Evolutionary conservation across 2,797 vertebrate species (phyloP).

Genomic region (Acanthiza pusilla): DNA sequence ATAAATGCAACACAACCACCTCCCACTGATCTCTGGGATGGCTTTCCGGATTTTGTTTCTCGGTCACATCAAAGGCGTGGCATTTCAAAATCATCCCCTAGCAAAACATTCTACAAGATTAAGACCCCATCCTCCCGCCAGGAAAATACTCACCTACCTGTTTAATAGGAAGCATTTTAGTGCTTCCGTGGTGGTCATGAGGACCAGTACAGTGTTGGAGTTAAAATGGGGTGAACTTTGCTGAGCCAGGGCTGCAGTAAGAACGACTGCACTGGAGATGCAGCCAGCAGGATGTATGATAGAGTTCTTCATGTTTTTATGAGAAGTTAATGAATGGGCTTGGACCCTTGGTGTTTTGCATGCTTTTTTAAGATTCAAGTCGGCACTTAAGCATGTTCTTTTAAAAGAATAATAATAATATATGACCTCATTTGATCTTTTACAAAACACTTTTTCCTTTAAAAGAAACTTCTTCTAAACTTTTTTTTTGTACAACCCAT

Average conservation of each 20-base stretch:
- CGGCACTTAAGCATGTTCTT: slow-evolving; percentile 69
- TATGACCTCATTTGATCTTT: slow-evolving; percentile 72
- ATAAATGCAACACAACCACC: neutral
- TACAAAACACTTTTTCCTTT: slow-evolving; percentile 56
- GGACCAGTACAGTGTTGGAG: neutral
- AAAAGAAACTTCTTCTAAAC: neutral
- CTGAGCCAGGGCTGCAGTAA: slow-evolving; percentile 31
- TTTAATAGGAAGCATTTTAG: neutral
- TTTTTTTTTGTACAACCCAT: slow-evolving; percentile 48
- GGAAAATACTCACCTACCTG: neutral
- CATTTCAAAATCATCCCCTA: slow-evolving; percentile 7
- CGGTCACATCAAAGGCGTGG: neutral
- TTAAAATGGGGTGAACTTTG: neutral
- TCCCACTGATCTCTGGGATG: neutral
- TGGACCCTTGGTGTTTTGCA: slow-evolving; percentile 59
- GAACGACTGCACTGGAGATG: slow-evolving; percentile 57
- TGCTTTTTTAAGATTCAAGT: slow-evolving; percentile 59
- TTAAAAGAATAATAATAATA: slow-evolving; percentile 56
- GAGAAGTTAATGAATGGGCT: slow-evolving; percentile 54
- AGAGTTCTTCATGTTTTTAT: slow-evolving; percentile 58
- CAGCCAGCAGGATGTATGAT: slow-evolving; percentile 62
- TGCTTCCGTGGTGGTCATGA: neutral
- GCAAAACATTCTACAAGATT: neutral
- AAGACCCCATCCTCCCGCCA: neutral
- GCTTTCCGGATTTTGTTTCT: neutral